phyloP scores from a whole-genome alignment of 2,113 vertebrate genomes.

The Campylomormyrus numenius region DNA sequence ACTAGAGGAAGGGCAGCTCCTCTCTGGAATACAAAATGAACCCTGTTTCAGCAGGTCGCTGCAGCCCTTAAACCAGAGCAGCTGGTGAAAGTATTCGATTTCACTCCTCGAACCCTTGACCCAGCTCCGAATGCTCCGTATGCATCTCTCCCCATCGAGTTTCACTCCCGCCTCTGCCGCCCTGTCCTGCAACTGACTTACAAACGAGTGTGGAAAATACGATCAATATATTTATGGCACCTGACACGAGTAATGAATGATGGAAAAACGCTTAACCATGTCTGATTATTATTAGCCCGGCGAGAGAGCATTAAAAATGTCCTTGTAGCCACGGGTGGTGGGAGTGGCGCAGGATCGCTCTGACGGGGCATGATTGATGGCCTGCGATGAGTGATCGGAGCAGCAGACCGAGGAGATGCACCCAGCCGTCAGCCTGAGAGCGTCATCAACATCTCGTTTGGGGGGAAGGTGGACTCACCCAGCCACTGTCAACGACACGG shows the following conservation, averaged over 20 bases:
- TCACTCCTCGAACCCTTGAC: conserved; percentile 11
- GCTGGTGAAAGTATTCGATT: conserved; percentile 24
- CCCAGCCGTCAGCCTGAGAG: background rate
- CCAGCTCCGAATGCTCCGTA: background rate
- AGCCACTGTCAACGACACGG: background rate
- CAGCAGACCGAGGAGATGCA: conserved; percentile 38
- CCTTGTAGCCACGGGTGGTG: conserved; percentile 38
- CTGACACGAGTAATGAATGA: conserved; percentile 38
- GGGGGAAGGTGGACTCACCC: background rate
- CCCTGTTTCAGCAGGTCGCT: conserved; percentile 17
- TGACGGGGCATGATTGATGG: conserved; percentile 44
- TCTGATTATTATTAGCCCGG: conserved; percentile 40
- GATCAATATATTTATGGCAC: conserved; percentile 35
- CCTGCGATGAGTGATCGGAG: conserved; percentile 46
- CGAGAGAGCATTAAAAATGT: conserved; percentile 44
- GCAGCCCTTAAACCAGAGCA: background rate
- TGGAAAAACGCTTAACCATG: conserved; percentile 39
- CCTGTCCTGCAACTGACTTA: conserved; percentile 8
- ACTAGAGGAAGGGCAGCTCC: conserved; percentile 29
- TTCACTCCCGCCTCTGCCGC: background rate
- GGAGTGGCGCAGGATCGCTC: conserved; percentile 20
- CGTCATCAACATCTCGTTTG: background rate
- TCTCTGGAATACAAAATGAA: conserved; percentile 33
- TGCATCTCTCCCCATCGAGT: conserved; percentile 25
- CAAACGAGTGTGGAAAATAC: conserved; percentile 26